Evolutionary conservation across 2,797 vertebrate genomes (phyloP).

Genomic region (Staurois parvus): DNA sequence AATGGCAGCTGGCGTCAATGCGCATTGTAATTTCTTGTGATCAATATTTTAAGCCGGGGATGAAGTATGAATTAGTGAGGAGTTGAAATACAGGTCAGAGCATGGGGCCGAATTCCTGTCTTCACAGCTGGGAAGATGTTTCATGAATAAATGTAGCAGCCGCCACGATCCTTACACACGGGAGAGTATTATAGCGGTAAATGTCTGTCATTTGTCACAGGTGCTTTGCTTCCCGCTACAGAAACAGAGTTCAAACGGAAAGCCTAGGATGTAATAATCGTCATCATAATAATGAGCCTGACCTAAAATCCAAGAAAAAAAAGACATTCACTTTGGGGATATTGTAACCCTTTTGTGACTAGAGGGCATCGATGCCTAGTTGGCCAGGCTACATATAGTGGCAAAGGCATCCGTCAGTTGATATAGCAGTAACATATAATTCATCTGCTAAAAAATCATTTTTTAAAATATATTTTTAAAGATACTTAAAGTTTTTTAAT

Average conservation of each 20-base stretch:
- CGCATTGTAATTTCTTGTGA: slow-evolving; percentile 6
- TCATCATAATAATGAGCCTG: no score
- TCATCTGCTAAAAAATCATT: no score
- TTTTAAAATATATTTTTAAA: no score
- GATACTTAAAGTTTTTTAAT: no score
- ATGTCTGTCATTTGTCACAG: slow-evolving; percentile 7
- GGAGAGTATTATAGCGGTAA: not conserved
- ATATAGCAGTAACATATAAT: no score
- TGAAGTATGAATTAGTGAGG: slow-evolving; percentile 12
- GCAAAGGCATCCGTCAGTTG: no score
- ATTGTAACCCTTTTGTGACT: no score
- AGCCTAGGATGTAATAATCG: no score
- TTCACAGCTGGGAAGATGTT: slow-evolving; percentile 15
- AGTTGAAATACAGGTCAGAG: slow-evolving; percentile 36
- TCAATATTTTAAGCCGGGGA: slow-evolving; percentile 34
- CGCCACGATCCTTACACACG: not conserved
- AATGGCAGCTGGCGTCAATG: slow-evolving; percentile 22
- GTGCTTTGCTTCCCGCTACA: not conserved
- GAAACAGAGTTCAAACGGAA: not conserved
- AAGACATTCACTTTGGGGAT: no score
- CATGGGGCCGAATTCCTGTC: not conserved
- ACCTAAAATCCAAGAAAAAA: no score
- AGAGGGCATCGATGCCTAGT: no score
- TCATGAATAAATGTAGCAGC: slow-evolving; percentile 22
- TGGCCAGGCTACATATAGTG: no score